Evolutionary conservation across 2,113 vertebrate genomes (phyloP).

Genomic region (Pteropus alecto): DNA sequence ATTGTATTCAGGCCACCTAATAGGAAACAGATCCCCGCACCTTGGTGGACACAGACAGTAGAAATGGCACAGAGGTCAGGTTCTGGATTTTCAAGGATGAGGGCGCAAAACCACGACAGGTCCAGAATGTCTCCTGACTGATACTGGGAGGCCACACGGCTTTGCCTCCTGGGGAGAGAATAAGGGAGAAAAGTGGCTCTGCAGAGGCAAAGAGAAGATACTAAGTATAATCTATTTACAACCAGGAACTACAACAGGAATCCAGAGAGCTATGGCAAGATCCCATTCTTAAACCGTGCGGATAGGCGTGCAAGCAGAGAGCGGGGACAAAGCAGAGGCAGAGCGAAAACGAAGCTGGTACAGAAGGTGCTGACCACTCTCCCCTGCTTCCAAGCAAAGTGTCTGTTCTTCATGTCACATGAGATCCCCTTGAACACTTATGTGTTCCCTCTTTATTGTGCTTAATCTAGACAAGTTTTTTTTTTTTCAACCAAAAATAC

Average conservation of each 20-base stretch:
- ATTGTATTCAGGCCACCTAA: fast-evolving
- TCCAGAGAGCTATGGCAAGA: not conserved
- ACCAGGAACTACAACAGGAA: not conserved
- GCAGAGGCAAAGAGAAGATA: not conserved
- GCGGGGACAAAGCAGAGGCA: not conserved
- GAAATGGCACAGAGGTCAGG: not conserved
- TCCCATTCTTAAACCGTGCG: not conserved
- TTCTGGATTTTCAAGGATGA: not conserved
- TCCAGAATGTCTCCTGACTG: not conserved
- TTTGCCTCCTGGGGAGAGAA: not conserved
- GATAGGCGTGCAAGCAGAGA: not conserved
- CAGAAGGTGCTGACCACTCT: not conserved
- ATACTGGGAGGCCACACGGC: no score
- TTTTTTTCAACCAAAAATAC: not conserved
- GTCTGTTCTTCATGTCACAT: no score
- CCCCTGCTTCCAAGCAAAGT: not conserved
- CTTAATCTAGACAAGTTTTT: not conserved
- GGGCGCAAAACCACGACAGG: fast-evolving
- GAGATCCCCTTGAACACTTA: not conserved
- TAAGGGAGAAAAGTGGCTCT: not conserved
- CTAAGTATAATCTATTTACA: not conserved
- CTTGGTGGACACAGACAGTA: not conserved
- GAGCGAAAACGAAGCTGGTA: not conserved
- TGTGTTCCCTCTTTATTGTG: not conserved
- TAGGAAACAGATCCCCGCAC: not conserved